Percentiles rank a stretch among this genome's conserved stretches.
phyloP scores from a whole-genome alignment of 1,140 invertebrate genomes.

The Drosophila sucinea region DNA sequence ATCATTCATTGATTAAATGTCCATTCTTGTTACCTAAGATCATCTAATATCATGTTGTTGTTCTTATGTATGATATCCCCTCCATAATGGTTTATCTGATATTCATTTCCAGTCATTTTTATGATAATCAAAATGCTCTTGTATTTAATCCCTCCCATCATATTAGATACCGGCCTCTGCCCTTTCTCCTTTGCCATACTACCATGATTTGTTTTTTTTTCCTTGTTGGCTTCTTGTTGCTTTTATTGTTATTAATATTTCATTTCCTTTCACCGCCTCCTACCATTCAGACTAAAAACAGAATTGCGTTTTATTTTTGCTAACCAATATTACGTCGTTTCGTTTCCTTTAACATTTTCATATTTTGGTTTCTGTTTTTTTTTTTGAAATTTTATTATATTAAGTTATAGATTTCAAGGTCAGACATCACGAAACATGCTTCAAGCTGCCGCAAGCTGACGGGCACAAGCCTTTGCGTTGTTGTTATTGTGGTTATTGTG shows the following conservation, averaged over 20 bases:
- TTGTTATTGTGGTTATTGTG: slow-evolving; percentile 16
- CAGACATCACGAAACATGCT: slow-evolving; percentile 50
- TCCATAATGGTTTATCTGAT: slow-evolving; percentile 14
- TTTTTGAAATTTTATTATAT: slow-evolving; percentile 47
- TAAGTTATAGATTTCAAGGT: slow-evolving; percentile 76
- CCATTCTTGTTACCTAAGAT: not conserved
- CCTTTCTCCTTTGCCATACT: not conserved
- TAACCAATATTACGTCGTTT: slow-evolving; percentile 39
- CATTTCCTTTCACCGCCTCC: slow-evolving; percentile 43
- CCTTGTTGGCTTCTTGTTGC: slow-evolving; percentile 40
- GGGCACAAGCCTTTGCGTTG: slow-evolving; percentile 26
- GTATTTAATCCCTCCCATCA: not conserved
- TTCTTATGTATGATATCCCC: not conserved
- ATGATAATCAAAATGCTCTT: slow-evolving; percentile 25
- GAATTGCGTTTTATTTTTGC: slow-evolving; percentile 55
- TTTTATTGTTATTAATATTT: slow-evolving; percentile 64
- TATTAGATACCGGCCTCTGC: not conserved
- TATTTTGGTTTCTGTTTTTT: not conserved
- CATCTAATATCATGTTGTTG: not conserved
- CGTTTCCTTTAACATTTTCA: slow-evolving; percentile 10
- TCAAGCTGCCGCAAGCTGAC: slow-evolving; percentile 51
- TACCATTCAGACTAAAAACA: slow-evolving; percentile 11
- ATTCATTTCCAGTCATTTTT: slow-evolving; percentile 58
- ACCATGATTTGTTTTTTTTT: slow-evolving; percentile 24
- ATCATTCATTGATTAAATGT: not conserved